Percentiles rank a stretch among this genome's conserved stretches.
Evolutionary conservation across 2,113 vertebrate species (phyloP).

Genomic region (Onychorhynchus coronatus): DNA sequence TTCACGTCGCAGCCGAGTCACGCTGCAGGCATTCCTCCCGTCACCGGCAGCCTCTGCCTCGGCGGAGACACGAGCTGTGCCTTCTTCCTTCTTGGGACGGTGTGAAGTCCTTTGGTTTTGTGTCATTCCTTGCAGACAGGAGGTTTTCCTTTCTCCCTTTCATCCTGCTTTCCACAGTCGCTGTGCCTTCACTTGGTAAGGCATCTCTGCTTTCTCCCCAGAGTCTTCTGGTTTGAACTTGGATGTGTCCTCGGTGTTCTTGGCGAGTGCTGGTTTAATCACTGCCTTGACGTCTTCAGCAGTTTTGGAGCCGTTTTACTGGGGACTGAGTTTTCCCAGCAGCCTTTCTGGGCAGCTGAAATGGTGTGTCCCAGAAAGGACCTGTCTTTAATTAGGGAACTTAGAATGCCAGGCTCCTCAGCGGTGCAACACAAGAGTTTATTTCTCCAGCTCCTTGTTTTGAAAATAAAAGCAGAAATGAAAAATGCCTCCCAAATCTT

Average conservation of each 20-base stretch:
- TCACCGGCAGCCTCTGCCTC: background rate
- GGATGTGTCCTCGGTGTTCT: background rate
- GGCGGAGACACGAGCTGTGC: background rate
- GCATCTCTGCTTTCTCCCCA: background rate
- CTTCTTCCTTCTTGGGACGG: background rate
- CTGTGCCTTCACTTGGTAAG: background rate
- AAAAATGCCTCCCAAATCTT: background rate
- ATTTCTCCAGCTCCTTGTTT: background rate
- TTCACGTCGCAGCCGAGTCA: background rate
- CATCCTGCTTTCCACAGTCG: rapidly evolving
- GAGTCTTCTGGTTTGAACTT: background rate
- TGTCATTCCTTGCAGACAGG: background rate
- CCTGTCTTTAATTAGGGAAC: constrained; percentile 26
- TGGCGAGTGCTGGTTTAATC: background rate
- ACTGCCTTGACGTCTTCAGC: background rate
- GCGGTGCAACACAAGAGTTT: background rate
- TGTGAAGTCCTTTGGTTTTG: background rate
- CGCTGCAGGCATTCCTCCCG: background rate
- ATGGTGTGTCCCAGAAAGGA: constrained; percentile 15
- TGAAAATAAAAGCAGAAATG: background rate
- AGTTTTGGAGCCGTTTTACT: background rate
- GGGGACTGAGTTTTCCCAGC: constrained; percentile 8
- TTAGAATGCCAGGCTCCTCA: background rate
- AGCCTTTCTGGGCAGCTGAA: background rate
- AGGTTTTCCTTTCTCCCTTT: background rate